phyloP scores from a whole-genome alignment of 2,113 vertebrate genomes.

The Crocuta crocuta region DNA sequence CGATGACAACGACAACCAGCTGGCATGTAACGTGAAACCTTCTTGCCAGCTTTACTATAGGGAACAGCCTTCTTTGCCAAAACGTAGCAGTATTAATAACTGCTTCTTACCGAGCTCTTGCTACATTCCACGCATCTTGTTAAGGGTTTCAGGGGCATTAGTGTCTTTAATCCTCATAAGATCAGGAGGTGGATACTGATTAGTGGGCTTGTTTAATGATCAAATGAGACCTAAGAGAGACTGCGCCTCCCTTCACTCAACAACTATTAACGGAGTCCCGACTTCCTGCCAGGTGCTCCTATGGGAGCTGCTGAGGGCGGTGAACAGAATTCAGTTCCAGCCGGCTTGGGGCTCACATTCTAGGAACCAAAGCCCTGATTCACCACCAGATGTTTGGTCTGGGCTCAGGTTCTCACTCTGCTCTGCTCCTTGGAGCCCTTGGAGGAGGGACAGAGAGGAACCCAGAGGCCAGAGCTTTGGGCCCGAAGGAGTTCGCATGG shows the following conservation, averaged over 20 bases:
- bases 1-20: neutral
- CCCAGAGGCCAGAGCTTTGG: neutral
- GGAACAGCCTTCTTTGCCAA: neutral
- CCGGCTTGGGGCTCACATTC: neutral
- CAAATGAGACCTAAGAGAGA: neutral
- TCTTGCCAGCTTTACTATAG: conserved; percentile 13
- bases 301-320: neutral
- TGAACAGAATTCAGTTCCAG: neutral
- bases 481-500: neutral
- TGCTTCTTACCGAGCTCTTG: neutral
- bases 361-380: neutral
- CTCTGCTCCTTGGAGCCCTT: neutral
- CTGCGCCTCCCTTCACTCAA: neutral
- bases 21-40: neutral
- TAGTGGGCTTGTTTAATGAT: neutral
- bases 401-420: neutral
- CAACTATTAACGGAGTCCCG: neutral
- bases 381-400: neutral
- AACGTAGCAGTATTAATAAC: neutral
- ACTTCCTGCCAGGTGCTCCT: neutral
- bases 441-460: neutral
- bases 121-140: neutral
- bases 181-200: neutral
- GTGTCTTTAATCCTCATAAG: neutral
- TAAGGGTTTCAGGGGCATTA: neutral